Evolutionary conservation across 2,888 invertebrate species (phyloP), one percentile per base, ranked within the genome.

Genomic region (Cheilosia variabilis): DNA sequence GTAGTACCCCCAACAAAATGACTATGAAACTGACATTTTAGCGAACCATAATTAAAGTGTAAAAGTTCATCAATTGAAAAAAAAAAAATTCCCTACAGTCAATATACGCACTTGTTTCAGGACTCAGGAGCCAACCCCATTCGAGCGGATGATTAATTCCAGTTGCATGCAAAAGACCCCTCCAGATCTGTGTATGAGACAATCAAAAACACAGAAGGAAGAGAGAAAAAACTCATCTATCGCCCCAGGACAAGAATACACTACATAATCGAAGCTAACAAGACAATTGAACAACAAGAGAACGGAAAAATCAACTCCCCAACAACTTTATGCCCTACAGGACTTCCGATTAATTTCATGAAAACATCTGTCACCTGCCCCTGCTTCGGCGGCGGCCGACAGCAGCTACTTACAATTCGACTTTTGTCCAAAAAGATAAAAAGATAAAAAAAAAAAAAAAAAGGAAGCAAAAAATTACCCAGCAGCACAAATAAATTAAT

Each of bases 311-410:
- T 62, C 27, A 50, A 6, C 45, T 17, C 37, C 50, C 19, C 24
- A 72, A 27, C 24, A 63, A 37, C 45, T 65, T 63, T 10, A 43
- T 43, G 63, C 55, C 65, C 69, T 52, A 6, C 15, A 57, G 69
- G 53, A 22, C 41, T 34, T 76, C 55, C 58, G 57, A 58, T 66
- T 17, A 37, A 31, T 63, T 63, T n/a, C 52, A 73, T 45, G 6
- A 52, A 43, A 83, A 66, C 79, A 83, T 83, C 73, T 78, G 83
- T 78, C 79, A 83, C 79, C 73, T 83, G 68, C 24, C 73, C 58
- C 17, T 47, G 47, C 19, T 17, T 19, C 7, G 5, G 45, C 45
- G n/a, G 15, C 41, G 4, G n/a, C 50, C 41, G 5, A 3, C 50
- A 22, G 27, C 47, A 22, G 41, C 50, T 31, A 66, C 57, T 45